Base-by-base conservation (phyloP, 2,113 vertebrate species). In the Tupaia tana region DNA sequence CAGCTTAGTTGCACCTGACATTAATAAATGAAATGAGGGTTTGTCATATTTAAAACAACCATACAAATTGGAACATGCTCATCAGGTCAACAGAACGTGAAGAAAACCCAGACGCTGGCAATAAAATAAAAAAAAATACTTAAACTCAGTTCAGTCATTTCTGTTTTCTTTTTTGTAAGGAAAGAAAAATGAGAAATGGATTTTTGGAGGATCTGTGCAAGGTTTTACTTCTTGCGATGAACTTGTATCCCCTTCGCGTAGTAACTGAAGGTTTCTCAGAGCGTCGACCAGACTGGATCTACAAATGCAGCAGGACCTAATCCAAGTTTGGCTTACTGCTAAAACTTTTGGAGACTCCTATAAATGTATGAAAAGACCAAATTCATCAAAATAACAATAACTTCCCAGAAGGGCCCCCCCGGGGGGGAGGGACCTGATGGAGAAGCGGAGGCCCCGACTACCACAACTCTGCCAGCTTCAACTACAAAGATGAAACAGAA, bases 1-100 rank as follows among this genome's bases (percentile, higher is more conserved):
- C 91, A 67, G 78, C 78, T 64, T 18, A 13, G 78, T 22, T 34
- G 31, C 92, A 92, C 96, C 92, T 96, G 97, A 95, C 82, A 77
- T 69, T 91, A 92, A 96, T 91, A 91, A 96, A 70, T 2, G 63
- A 89, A 82, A 85, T 24, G 82, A 95, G 88, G 85, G 77, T 58
- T 14, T 29, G 73, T 81, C 20, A 15, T 56, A 61, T 74, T 96
- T 94, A 67, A 91, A 93, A 90, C 56, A 80, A 81, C 82, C 19
- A 0, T 79, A 56, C 84, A 95, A 93, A 93, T 25, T 86, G 89
- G 81, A 86, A 89, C 90, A 77, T 11, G 56, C 19, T 90, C 90
- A 22, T 90, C 86, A 70, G 75, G 82, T 66, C 86, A 73, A 86
- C 29, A 67, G 88, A 84, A 89, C 9, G 6, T 24, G n/a, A 94